Conservation (phyloP, 2,797 vertebrate species). For the Acrossocheilus wenchowensis region DNA sequence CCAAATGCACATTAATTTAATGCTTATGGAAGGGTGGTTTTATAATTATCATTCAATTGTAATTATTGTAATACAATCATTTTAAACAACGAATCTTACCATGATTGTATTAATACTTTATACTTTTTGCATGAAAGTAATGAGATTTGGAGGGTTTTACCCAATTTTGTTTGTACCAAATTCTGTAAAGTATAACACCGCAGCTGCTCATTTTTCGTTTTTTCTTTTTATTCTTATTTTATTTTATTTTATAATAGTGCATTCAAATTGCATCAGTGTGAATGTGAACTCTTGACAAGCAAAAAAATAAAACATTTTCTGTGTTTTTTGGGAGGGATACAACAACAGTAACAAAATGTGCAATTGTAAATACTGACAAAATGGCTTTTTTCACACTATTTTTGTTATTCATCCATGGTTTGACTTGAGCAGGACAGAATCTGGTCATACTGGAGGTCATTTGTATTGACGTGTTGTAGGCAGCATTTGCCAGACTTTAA, state of each 20-base stretch:
- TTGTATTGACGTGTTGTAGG: conserved; percentile 81
- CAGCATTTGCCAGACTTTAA: conserved; percentile 81
- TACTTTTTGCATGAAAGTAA: not conserved
- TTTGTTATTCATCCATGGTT: not conserved
- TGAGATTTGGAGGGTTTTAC: not conserved
- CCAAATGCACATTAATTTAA: not conserved
- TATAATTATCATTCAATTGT: not conserved
- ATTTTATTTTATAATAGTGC: not conserved
- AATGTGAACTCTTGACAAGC: not conserved
- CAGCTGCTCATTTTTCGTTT: not conserved
- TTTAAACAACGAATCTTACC: not conserved
- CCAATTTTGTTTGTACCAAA: not conserved
- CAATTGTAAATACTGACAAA: conserved; percentile 6
- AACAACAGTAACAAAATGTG: not conserved
- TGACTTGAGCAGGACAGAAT: no score
- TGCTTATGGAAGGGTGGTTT: not conserved
- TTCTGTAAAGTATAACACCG: not conserved
- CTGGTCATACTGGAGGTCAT: conserved; percentile 76
- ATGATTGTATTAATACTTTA: not conserved
- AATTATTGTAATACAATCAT: not conserved
- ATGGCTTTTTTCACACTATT: not conserved
- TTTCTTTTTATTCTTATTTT: not conserved
- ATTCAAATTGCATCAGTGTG: not conserved
- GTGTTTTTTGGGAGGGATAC: not conserved
- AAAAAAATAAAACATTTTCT: no score